phyloP scores from a whole-genome alignment of 2,797 vertebrate species.

The Mergus octosetaceus region DNA sequence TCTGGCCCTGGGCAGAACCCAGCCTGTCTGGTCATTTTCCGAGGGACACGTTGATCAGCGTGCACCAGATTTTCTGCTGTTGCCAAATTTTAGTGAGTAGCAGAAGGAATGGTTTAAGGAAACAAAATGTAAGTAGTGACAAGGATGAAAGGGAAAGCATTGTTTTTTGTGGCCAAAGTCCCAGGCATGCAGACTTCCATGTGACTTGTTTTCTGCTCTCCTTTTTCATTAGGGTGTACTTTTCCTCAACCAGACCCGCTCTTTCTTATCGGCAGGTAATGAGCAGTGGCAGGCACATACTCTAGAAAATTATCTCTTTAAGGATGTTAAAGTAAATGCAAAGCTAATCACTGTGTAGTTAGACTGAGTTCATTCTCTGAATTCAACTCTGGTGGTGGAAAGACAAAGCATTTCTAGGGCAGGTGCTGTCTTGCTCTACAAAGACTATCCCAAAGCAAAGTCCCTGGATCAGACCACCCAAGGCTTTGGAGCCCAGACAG shows the following conservation, averaged over 20 bases:
- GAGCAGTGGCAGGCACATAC: neutral
- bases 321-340: neutral
- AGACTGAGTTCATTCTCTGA: neutral
- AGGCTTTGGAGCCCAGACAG: neutral
- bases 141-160: neutral
- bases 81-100: neutral
- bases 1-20: neutral
- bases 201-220: neutral
- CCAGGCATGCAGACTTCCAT: neutral
- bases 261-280: neutral
- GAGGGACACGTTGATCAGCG: neutral
- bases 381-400: neutral
- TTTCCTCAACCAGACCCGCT: neutral
- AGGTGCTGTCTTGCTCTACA: neutral
- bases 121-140: neutral
- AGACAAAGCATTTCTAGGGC: neutral
- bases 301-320: neutral
- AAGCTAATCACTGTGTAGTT: neutral
- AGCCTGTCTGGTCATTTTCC: neutral
- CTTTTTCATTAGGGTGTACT: neutral
- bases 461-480: neutral
- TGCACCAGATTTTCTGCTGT: neutral
- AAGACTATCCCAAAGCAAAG: neutral
- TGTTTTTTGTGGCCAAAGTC: neutral
- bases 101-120: neutral